Percentiles rank a stretch among this genome's conserved stretches.
These are phyloP conservation scores for Noctilio leporinus DNA, from an alignment of 2,113 vertebrate genomes.

Conservation along the genomic window DNA sequence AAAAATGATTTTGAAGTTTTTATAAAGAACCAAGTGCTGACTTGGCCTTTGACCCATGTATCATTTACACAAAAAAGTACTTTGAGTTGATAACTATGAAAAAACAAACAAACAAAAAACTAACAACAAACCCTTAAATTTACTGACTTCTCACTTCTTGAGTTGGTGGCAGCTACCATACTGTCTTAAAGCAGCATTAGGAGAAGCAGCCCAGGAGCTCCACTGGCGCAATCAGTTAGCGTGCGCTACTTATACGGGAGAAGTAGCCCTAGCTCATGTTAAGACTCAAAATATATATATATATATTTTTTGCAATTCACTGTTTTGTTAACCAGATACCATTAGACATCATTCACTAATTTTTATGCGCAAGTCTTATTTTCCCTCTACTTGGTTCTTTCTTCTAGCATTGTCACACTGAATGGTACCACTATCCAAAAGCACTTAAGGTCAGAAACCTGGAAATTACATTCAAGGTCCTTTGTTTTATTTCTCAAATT, in stretches of 20 bases:
- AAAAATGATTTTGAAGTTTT: not conserved
- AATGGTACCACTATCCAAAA: not conserved
- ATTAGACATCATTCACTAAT: not conserved
- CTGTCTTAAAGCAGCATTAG: not conserved
- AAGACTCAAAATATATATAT: not conserved
- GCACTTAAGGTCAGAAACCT: not conserved
- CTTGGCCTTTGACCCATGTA: conserved; percentile 8
- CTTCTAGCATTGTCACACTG: not conserved
- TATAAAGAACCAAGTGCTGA: not conserved
- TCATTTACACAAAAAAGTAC: not conserved
- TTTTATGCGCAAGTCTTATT: not conserved
- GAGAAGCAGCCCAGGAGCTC: not conserved
- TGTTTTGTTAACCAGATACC: not conserved
- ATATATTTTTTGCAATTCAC: not conserved
- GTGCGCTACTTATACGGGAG: no score
- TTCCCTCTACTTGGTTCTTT: not conserved
- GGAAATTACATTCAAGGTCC: not conserved
- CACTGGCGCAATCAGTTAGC: no score
- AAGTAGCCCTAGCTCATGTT: conserved; percentile 5
- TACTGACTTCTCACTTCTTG: not conserved
- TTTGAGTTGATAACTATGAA: not conserved
- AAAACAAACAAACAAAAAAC: not conserved
- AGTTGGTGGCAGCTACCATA: not conserved
- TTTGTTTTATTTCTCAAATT: not conserved
- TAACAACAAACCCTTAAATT: no score